Evolutionary conservation across 2,113 vertebrate genomes (phyloP), one percentile per base, ranked within the genome.

Genomic region (Brachyhypopomus occidentalis): DNA sequence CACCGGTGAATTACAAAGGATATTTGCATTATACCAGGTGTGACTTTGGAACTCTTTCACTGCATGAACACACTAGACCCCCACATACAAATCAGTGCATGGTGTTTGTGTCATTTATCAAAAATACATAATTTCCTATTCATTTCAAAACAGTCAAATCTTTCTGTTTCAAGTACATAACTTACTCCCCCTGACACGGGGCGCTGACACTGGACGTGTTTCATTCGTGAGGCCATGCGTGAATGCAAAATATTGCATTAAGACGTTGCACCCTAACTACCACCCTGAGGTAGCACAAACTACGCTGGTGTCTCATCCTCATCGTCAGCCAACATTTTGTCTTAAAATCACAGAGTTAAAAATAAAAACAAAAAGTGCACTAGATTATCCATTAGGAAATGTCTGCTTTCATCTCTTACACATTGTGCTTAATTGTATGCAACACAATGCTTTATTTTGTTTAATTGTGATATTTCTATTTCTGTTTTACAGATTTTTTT

Each of bases 1-100:
- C 81, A 75, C 81, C 14, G 27, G 62, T 71, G 81, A 71, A 78
- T 81, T 80, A 83, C 74, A 81, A n/a, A 77, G n/a, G 75, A 52
- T 38, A 75, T 81, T 83, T 83, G 70, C 64, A 69, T 78, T 23
- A 78, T 78, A 72, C 71, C 52, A 27, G 52, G 22, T 36, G 70
- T 72, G n/a, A 38, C 23, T 72, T 77, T 77, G n/a, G 56, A 56
- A 23, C 6, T 38, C 66, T 73, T 17, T 71, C 23, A 66, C 66
- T 34, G 71, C 20, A 69, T 59, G 12, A 56, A 55, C 12, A 20
- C 16, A 52, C 27, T 56, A 71, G 22, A 77, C 59, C 34, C 22
- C 66, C 22, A 62, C 30, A 38, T 23, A 56, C 38, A 27, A 48
- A 2, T 72, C 41, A 27, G 17, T 38, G 16, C 48, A 17, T 60